These are phyloP conservation scores for Batillaria attramentaria DNA, from an alignment of 1,140 invertebrate species.

Conservation along the genomic window DNA sequence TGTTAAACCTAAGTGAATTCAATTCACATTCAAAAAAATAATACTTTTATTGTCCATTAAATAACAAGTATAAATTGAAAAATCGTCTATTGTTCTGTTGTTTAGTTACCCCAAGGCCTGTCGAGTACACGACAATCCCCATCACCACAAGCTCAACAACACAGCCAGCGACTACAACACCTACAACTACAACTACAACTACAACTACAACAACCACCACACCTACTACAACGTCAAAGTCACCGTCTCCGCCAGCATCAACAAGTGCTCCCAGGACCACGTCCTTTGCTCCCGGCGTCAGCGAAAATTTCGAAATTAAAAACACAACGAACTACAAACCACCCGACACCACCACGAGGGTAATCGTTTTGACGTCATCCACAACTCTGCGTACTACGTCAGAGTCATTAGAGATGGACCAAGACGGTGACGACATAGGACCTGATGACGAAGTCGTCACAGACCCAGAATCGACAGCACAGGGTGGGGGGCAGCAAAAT, in stretches of 20 bases:
- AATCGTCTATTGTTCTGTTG: background rate
- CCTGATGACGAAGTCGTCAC: too few species aligned
- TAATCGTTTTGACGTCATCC: background rate
- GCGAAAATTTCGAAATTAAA: too few species aligned
- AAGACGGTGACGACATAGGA: too few species aligned
- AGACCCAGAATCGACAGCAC: background rate
- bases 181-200: background rate
- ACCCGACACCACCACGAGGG: conserved; percentile 6
- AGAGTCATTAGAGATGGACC: too few species aligned
- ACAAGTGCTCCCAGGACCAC: too few species aligned
- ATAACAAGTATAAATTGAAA: background rate
- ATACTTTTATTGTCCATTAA: too few species aligned
- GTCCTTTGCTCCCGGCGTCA: too few species aligned
- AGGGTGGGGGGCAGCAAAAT: background rate
- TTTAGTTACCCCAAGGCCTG: conserved; percentile 28
- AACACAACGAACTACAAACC: background rate
- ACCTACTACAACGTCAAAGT: too few species aligned
- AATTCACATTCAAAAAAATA: too few species aligned
- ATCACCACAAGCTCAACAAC: background rate
- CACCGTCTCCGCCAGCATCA: too few species aligned
- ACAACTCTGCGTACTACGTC: too few species aligned
- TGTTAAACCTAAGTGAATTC: too few species aligned
- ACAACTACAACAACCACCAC: background rate
- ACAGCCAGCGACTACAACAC: conserved; percentile 16
- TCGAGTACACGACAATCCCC: background rate